A percentile compares a stretch with the other conserved stretches of the same genome.
These are phyloP conservation scores for Cyphomyrus plagiostoma DNA, from an alignment of 2,113 vertebrate genomes.

Conservation along the genomic window DNA sequence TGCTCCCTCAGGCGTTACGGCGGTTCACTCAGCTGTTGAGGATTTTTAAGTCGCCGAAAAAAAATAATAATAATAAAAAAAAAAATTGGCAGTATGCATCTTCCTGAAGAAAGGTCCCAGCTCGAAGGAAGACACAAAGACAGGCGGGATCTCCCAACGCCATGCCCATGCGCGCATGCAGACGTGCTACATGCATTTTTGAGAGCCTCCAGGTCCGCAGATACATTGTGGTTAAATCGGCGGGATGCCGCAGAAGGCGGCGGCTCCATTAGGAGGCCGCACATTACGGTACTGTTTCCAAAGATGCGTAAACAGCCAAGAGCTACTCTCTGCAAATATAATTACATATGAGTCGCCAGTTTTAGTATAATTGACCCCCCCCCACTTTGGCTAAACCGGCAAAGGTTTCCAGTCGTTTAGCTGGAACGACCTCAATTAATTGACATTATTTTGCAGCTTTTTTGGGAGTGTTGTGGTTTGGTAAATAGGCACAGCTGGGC, in stretches of 20 bases:
- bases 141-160: background rate
- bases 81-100: background rate
- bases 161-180: background rate
- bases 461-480: background rate
- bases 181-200: background rate
- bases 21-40: constrained; percentile 2
- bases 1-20: constrained; percentile 4
- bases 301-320: background rate
- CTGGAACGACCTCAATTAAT: background rate
- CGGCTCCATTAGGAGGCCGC: background rate
- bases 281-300: background rate
- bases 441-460: background rate
- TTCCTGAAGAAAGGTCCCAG: background rate
- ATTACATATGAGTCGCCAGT: background rate
- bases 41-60: background rate
- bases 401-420: background rate
- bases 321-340: background rate
- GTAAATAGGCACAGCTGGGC: background rate
- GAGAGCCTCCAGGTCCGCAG: background rate
- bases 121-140: background rate
- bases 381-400: background rate
- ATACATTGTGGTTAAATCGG: background rate
- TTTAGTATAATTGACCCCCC: background rate
- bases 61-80: background rate
- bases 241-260: background rate